Evolutionary conservation across 2,797 vertebrate species (phyloP), one percentile per base, ranked within the genome.

Genomic region (Liparis tanakae): DNA sequence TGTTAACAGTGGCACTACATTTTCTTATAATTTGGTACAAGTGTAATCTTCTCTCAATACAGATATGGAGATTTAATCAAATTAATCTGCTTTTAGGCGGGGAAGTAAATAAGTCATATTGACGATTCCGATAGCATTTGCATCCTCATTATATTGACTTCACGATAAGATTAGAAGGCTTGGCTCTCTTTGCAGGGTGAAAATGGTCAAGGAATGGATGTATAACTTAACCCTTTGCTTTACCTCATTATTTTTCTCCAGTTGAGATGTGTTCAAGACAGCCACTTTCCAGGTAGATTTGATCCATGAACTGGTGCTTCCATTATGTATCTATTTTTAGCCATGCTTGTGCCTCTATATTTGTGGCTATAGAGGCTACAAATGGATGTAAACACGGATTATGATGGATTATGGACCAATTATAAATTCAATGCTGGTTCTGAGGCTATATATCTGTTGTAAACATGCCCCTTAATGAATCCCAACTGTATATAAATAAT

Each of bases 311-410:
- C 36, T 55, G 13, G 14, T 63, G 41, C 37, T 69, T 39, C 46
- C 12, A 37, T 72, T 34, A 43, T 34, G n/a, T 18, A 17, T 69
- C 59, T 20, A 55, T 46, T 72, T 65, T 57, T 55, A 48, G 34
- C 25, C 7, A 18, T 46, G 7, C 44, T 17, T 17, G 17, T 18
- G 17, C 6, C 34, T 37, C 34, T 7, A 37, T 37, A 36, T 18
- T 20, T 55, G 53, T 37, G 6, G 33, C 33, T 65, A 34, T 51
- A 51, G 22, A 43, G 6, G 14, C 12, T 64, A 51, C 25, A 14
- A 37, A 58, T 39, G 34, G 34, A 5, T 58, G 6, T 39, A 39
- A 13, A n/a, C 30, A 59, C 36, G 17, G 55, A n/a, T 57, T n/a
- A 59, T 14, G 7, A 59, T 57, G 17, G 30, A n/a, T 57, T n/a